Evolutionary conservation across 1,140 invertebrate species (phyloP).

Genomic region (Chelonus insularis): DNA sequence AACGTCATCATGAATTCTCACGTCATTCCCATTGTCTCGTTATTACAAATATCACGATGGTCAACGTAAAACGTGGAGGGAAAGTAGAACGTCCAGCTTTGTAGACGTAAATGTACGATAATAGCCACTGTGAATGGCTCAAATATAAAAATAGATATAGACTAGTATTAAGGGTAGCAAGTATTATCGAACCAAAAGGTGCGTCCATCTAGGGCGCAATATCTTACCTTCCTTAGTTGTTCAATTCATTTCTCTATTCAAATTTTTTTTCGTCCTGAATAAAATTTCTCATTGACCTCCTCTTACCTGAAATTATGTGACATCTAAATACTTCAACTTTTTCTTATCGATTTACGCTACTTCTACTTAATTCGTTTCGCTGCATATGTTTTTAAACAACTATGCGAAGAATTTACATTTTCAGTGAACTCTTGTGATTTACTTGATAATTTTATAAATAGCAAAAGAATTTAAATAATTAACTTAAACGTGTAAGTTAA

Average conservation of each 20-base stretch:
- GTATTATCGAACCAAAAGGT: conserved; percentile 19
- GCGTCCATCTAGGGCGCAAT: conserved; percentile 13
- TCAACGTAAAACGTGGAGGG: background rate
- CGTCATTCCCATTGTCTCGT: background rate
- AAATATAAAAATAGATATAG: conserved; percentile 14
- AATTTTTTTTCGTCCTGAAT: background rate
- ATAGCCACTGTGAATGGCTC: conserved; percentile 11
- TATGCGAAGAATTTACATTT: too few species aligned
- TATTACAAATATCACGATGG: background rate
- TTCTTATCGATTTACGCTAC: too few species aligned
- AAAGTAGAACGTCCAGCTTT: conserved; percentile 13
- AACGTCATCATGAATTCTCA: background rate
- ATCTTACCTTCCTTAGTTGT: background rate
- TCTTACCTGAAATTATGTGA: too few species aligned
- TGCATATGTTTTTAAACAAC: too few species aligned
- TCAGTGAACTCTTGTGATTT: too few species aligned
- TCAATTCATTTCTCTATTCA: background rate
- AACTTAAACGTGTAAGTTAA: too few species aligned
- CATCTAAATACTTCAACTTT: too few species aligned
- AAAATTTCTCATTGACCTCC: too few species aligned
- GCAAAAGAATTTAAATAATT: too few species aligned
- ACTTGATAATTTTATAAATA: too few species aligned
- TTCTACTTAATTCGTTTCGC: too few species aligned
- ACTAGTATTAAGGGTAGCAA: background rate
- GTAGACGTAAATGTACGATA: conserved; percentile 11